These are phyloP conservation scores for Drosophila lini DNA, from an alignment of 1,140 invertebrate species.

Conservation along the genomic window DNA sequence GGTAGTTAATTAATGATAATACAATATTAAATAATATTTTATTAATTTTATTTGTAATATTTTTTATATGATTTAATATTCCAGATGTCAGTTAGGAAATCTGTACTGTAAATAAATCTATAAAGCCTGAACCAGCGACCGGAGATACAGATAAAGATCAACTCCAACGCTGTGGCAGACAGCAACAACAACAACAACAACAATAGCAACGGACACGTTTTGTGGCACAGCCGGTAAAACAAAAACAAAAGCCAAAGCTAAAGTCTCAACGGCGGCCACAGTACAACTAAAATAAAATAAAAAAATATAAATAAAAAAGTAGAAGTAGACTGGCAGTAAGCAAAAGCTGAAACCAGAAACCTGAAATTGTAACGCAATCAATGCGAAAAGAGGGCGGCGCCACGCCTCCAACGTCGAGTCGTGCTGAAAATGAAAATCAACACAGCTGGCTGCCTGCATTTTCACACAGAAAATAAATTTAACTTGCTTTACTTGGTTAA, in stretches of 20 bases:
- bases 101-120: conserved; percentile 22
- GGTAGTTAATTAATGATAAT: not conserved
- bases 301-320: conserved; percentile 40
- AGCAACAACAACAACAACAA: conserved; percentile 51
- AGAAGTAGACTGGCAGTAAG: conserved; percentile 62
- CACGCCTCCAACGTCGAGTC: conserved; percentile 53
- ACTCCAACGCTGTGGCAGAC: conserved; percentile 74
- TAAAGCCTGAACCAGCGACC: conserved; percentile 63
- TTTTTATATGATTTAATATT: too few relatives aligned
- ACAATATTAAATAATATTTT: too few relatives aligned
- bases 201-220: conserved; percentile 65
- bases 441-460: conserved; percentile 53
- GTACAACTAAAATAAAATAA: conserved; percentile 19
- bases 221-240: conserved; percentile 77
- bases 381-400: conserved; percentile 68
- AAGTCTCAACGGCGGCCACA: conserved; percentile 9
- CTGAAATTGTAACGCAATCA: conserved; percentile 83
- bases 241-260: conserved; percentile 46
- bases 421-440: conserved; percentile 82
- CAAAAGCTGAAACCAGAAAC: conserved; percentile 68
- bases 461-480: conserved; percentile 14
- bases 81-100: not conserved
- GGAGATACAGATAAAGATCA: conserved; percentile 78
- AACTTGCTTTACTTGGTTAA: not conserved
- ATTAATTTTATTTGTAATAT: not conserved